These are phyloP conservation scores for Leptinotarsa peninsularis DNA, from an alignment of 2,888 invertebrate species.

Conservation along the genomic window DNA sequence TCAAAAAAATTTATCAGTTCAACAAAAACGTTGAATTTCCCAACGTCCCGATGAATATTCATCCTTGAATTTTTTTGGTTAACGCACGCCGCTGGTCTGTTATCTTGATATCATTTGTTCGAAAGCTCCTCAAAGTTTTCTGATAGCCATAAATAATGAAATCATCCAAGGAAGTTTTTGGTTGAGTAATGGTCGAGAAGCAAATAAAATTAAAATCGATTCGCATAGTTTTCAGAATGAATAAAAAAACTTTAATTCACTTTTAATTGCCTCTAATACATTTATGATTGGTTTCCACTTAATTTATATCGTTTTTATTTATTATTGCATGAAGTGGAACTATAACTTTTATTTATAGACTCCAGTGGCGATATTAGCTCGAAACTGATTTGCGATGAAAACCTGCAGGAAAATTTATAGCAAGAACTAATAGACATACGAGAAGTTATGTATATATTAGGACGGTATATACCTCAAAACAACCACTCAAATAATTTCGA, in stretches of 20 bases:
- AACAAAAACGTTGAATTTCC: no score
- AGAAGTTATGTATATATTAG: no score
- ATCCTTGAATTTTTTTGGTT: no score
- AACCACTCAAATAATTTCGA: no score
- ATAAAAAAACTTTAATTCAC: constrained; percentile 39
- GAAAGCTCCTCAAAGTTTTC: background rate
- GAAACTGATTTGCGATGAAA: constrained; percentile 19
- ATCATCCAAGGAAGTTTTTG: constrained; percentile 7
- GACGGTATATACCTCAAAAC: no score
- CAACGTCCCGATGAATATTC: no score
- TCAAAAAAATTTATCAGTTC: no score
- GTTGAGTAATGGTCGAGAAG: constrained; percentile 14
- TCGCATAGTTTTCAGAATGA: constrained; percentile 19
- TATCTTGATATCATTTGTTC: background rate
- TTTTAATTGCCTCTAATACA: constrained; percentile 45
- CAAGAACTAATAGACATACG: background rate
- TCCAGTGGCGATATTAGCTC: constrained; percentile 14
- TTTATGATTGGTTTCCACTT: constrained; percentile 44
- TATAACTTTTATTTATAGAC: constrained; percentile 26
- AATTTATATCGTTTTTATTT: constrained; percentile 34
- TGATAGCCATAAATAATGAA: background rate
- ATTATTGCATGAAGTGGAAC: constrained; percentile 19
- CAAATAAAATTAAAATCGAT: constrained; percentile 13
- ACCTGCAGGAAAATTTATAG: constrained; percentile 6
- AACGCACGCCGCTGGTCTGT: background rate